Base-by-base conservation (phyloP, 2,113 vertebrate species). In the Psophia crepitans region DNA sequence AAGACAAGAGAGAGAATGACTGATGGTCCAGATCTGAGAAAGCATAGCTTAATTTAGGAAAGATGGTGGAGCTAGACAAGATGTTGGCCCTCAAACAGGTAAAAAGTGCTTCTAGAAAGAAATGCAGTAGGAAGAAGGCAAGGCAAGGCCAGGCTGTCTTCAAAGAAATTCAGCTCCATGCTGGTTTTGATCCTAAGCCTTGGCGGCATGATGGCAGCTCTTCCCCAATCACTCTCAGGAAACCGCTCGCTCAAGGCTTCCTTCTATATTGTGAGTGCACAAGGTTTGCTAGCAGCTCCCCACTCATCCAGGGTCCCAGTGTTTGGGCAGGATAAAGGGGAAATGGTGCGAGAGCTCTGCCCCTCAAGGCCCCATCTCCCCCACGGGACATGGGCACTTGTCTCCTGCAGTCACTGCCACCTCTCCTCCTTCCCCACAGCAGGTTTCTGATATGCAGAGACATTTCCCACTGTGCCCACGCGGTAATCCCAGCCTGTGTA, bases 21-120 rank as follows among this genome's bases (percentile, higher is more conserved):
- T 54, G 83, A 73, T 13, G n/a, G 21, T 39, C 12, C 32, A 71
- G 46, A 4, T 32, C 49, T 77, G 19, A 77, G 33, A 28, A 74
- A 83, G 35, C 57, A 63, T 33, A 53, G 21, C 3, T 71, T 60
- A 63, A 82, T 61, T 70, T 63, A 71, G 7, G 26, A 71, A 85
- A 75, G 5, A 32, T 1, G 1, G 32, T 0, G 2, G 37, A 16
- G 11, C 15, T 71, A 70, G 17, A 46, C 11, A 51, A 64, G 22
- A 70, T 7, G 3, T 20, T 64, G 39, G 16, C 19, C 21, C 41
- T 78, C 69, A 57, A 61, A 84, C 9, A 57, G 35, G 27, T 74
- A 51, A 48, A 69, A 84, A 35, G 11, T 44, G 3, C 15, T 85
- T 78, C 41, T 43, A 48, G 41, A 53, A 78, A 79, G 27, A 53